Base-by-base conservation (phyloP, 2,888 invertebrate genomes). In the Troglohyphantes excavatus region DNA sequence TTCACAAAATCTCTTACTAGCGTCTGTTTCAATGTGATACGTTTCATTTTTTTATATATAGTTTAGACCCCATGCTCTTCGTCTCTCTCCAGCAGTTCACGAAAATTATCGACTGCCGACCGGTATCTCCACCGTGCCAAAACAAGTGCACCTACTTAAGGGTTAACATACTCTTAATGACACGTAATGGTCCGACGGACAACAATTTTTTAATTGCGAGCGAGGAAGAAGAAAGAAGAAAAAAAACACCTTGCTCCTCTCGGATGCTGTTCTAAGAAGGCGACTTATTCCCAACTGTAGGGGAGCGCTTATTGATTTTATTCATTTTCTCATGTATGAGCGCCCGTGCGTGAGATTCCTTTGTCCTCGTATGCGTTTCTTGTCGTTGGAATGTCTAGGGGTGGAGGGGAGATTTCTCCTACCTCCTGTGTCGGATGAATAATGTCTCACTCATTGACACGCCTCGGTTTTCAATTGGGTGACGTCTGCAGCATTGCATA, bases 161-260 rank as follows among this genome's bases (percentile, higher is more conserved):
- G 73, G 87, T 87, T 87, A 87, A 87, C 79, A 87, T 63, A 87
- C 79, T 87, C 68, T 87, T 87, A 87, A 81, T 81, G 87, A 79
- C 73, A 39, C 81, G 53, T 87, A 87, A 87, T 87, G 87, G 87
- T 81, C 72, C 63, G 65, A 72, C 33, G 72, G 78, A 81, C 87
- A 86, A 79, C 78, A 81, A 87, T 87, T 87, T 87, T 87, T 87
- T 87, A 87, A 87, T 87, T 87, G 87, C 79, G 65, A 63, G 63
- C 65, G 53, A n/a, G 19, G 72, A 27, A 33, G 17, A 43, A 67
- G 21, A 33, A 2, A 33, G 7, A 21, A 39, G 9, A 17, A 72
- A 68, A 43, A 21, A 63, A 63, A 39, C 29, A 61, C 63, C 39
- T 29, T 43, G 27, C 27, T 19, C 26, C 23, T 65, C 39, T 65